phyloP scores from a whole-genome alignment of 2,888 invertebrate species.

The Chrysolina haemoptera region DNA sequence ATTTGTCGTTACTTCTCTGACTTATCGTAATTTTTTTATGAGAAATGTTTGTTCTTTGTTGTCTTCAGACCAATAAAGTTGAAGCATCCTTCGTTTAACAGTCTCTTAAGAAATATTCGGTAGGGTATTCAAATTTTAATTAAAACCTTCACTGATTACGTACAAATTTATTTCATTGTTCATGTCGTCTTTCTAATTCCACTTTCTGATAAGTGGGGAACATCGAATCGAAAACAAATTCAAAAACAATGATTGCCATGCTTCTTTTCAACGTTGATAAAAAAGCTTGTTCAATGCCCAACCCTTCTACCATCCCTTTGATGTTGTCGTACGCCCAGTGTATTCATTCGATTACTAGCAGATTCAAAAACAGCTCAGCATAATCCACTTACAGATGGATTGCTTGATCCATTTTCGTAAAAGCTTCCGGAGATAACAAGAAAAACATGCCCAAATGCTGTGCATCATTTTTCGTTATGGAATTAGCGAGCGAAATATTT shows the following conservation, averaged over 20 bases:
- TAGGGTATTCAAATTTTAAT: no score
- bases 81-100: no score
- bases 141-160: no score
- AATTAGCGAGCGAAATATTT: slow-evolving; percentile 37
- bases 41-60: no score
- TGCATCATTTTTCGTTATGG: slow-evolving; percentile 30
- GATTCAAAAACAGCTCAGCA: slow-evolving; percentile 15
- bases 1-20: no score
- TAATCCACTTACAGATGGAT: slow-evolving; percentile 13
- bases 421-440: slow-evolving; percentile 32
- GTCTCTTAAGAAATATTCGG: no score
- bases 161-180: no score
- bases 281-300: neutral
- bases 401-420: slow-evolving; percentile 9
- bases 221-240: neutral
- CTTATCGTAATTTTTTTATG: no score
- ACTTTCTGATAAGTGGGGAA: neutral
- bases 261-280: neutral
- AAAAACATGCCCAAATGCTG: slow-evolving; percentile 31
- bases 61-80: no score
- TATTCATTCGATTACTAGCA: slow-evolving; percentile 17
- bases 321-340: neutral
- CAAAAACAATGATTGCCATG: neutral
- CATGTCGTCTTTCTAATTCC: neutral
- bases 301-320: neutral